Base-by-base conservation (phyloP, 2,888 invertebrate genomes). In the Boloria selene region DNA sequence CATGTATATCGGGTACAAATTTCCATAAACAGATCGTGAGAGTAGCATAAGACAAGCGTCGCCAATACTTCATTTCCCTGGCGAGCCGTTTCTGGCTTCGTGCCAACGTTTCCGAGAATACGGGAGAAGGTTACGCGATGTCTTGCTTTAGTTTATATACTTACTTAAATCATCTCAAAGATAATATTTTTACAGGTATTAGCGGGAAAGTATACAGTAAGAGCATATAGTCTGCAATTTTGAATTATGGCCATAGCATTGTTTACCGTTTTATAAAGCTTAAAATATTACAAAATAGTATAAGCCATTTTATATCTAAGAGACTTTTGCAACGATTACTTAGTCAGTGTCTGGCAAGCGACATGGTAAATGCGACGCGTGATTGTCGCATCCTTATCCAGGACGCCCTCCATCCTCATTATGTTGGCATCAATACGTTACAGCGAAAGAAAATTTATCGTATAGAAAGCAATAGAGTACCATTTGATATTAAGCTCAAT, bases 51-150 rank as follows among this genome's bases (percentile, higher is more conserved):
- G 84, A 82, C 84, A 81, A 81, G 79, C 84, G 84, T 84, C 88
- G 84, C 85, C 84, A 81, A 87, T 87, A 83, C 86, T 86, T 87
- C 86, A 88, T 86, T 86, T 88, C 84, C 79, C 84, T 80, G 84
- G 83, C 85, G 85, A 83, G 84, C 82, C 78, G 79, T 75, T 79
- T 77, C 77, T 91, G 91, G 91, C 85, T 38, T 52, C 55, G 52
- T 64, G 90, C 91, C 91, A 91, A 84, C 80, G 80, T 82, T 91
- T 90, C 91, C 90, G 86, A 90, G 91, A 91, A 91, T 83, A 77
- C 78, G 84, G 79, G 82, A 86, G 90, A 92, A 91, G 90, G 90
- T 91, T 91, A 90, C 86, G 84, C 82, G 88, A 88, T 82, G 90
- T 90, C 89, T 90, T 88, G 90, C 84, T 85, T 82, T 85, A 81